Evolutionary conservation across 2,888 invertebrate genomes (phyloP), one percentile per base, ranked within the genome.

Genomic region (Cantharis nigra): DNA sequence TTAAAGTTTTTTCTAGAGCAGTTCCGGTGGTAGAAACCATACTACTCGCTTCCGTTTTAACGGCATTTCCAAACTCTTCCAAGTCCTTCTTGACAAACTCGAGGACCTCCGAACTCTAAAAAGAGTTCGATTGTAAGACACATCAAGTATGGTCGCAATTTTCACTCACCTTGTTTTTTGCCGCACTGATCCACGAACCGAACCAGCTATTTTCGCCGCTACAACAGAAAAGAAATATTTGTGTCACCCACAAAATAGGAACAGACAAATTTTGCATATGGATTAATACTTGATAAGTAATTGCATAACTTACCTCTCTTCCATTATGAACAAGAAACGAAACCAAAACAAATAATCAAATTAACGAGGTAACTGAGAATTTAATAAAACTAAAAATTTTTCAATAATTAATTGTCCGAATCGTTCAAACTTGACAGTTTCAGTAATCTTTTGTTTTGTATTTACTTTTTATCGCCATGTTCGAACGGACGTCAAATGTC

Each of bases 61-160:
- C 93, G 9, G 92, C 93, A 72, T 91, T 91, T 13, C 94, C 93
- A 82, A 95, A 92, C 87, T 95, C 95, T 84, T 93, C 93, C 81
- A 95, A 88, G 86, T 95, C 95, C 83, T 93, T 93, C 86, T 93
- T 94, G 80, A 95, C 94, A 90, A 94, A 94, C 77, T 94, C 93
- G 83, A 93, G 90, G 3, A 94, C 94, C 86, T 94, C 94, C 1
- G 92, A 92, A 70, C 94, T 94, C 94, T 94, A 87, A 89, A 87
- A 49, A 80, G 79, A 75, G 87, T 77, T 69, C 26, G 16, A 18
- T 69, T 26, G 14, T 73, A 33, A 5, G 16, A 2, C 63, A 28
- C 26, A 13, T 62, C 49, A 49, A 30, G 18, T 67, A 18, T 4
- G 14, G 5, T 64, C 16, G 13, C 63, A 18, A 26, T 26, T 13